A percentile compares a stretch with the other conserved stretches of the same genome.
phyloP scores from a whole-genome alignment of 2,888 invertebrate genomes.

The Protophormia terraenovae region DNA sequence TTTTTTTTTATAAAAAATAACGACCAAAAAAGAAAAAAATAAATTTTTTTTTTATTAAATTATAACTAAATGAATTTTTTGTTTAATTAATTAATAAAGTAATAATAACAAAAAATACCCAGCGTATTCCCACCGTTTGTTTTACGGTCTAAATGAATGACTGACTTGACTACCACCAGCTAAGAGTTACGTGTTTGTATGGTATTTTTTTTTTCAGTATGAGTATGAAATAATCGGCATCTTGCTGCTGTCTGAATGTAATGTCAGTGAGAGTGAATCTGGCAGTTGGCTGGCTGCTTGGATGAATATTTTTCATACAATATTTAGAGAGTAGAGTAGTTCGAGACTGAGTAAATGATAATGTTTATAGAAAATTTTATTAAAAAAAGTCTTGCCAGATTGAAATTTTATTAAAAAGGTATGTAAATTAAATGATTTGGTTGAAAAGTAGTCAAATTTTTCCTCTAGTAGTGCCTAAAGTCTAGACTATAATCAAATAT shows the following conservation, averaged over 20 bases:
- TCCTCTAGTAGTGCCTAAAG: no score
- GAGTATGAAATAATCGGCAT: slow-evolving; percentile 52
- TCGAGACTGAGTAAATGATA: slow-evolving; percentile 31
- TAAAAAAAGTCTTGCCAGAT: slow-evolving; percentile 30
- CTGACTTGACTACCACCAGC: slow-evolving; percentile 38
- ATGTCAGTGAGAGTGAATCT: not conserved
- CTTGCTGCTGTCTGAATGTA: slow-evolving; percentile 7
- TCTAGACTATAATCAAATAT: no score
- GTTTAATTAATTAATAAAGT: not conserved
- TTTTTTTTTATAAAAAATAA: no score
- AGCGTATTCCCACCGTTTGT: slow-evolving; percentile 35
- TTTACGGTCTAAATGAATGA: not conserved
- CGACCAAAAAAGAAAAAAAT: not conserved
- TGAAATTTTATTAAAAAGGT: not conserved
- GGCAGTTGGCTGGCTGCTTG: not conserved
- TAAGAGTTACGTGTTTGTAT: slow-evolving; percentile 39
- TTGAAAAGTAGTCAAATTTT: no score
- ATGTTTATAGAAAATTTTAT: not conserved
- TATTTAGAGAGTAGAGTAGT: not conserved
- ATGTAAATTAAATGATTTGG: not conserved
- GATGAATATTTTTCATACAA: not conserved
- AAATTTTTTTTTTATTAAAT: slow-evolving; percentile 21
- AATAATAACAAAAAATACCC: not conserved
- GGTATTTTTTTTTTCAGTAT: not conserved
- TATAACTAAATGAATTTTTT: slow-evolving; percentile 18